Evolutionary conservation across 2,797 vertebrate species (phyloP), one percentile per base, ranked within the genome.

Genomic region (Phataginus tetradactyla): DNA sequence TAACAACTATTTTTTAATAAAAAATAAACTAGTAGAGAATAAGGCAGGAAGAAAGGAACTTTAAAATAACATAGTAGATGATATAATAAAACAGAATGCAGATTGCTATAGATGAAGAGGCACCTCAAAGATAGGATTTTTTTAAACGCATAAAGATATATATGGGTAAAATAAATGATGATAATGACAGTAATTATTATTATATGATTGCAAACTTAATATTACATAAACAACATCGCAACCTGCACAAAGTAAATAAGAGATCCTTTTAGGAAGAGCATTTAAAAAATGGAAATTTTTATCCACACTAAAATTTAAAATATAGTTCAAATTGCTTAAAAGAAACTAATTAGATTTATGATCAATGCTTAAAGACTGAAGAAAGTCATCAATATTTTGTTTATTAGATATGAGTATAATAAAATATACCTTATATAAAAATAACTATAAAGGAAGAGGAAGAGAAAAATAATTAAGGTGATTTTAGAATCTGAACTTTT

Each of bases 401-500:
- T 88, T 84, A 77, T 64, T 90, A 91, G 53, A 66, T 49, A 92
- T 87, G 14, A 45, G 8, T 79, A 80, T 72, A 90, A 87, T 85
- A 83, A 96, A 91, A 53, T 53, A 5, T 3, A 64, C 1, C 17
- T 42, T 75, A 42, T n/a, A 90, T 3, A 72, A 84, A 95, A 87
- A 34, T 84, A 86, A 89, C 20, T 86, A 29, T 55, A 53, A 84
- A 63, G 20, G 25, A 94, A 29, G 23, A 90, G 59, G 21, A 78
- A 80, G n/a, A 72, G 15, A 79, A 4, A 95, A 91, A 57, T 83
- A 88, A 64, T 86, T 14, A 83, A 86, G 15, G 27, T 0, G 1
- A 86, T 86, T 96, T 91, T 34, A 94, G 32, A 91, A 93, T 77
- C 4, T 91, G 17, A 23, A 72, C 9, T 93, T 94, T 86, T 75